Evolutionary conservation across 2,113 vertebrate species (phyloP), one percentile per base, ranked within the genome.

Genomic region (Bagarius yarrelli): DNA sequence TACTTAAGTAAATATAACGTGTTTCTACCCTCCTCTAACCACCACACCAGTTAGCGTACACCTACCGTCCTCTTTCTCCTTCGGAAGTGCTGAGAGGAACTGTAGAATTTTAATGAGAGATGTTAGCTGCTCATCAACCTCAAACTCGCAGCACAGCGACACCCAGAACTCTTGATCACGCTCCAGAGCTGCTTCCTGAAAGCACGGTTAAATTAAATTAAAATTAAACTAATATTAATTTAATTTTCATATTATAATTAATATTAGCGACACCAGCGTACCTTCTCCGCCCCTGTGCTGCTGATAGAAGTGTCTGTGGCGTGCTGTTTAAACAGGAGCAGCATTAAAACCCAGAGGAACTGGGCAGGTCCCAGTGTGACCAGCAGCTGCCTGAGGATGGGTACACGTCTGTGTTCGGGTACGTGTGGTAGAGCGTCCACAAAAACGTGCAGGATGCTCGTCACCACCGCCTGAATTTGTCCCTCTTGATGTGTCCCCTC

Each of bases 351-450:
- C 97, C 97, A 99, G 57, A 99, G 96, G 91, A 97, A 98, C 47
- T 84, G 93, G 27, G 92, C 85, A 6, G 95, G 92, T 3, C 95
- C 94, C 3, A 98, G 88, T 0, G 95, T 98, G 9, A 82, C 82
- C 6, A 96, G 81, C 27, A 99, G 94, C 87, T 97, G 95, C 0
- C 85, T 75, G 2, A 99, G 92, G 86, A 99, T 86, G 0, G 97
- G 96, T 75, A 96, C 90, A 23, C 95, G 94, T 0, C 98, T 91
- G 89, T 99, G 98, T 75, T 96, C 97, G 0, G 98, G 97, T 0
- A 99, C 95, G 0, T 99, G 96, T 1, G 98, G 98, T 79, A 98
- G 88, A 0, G 97, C 96, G 14, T 99, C 97, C 47, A 94, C 94
- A 23, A 99, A 99, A 56, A 99, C 97, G 1, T 92, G 91, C 0